Evolutionary conservation across 2,113 vertebrate species (phyloP).

Genomic region (Phodopus roborovskii): DNA sequence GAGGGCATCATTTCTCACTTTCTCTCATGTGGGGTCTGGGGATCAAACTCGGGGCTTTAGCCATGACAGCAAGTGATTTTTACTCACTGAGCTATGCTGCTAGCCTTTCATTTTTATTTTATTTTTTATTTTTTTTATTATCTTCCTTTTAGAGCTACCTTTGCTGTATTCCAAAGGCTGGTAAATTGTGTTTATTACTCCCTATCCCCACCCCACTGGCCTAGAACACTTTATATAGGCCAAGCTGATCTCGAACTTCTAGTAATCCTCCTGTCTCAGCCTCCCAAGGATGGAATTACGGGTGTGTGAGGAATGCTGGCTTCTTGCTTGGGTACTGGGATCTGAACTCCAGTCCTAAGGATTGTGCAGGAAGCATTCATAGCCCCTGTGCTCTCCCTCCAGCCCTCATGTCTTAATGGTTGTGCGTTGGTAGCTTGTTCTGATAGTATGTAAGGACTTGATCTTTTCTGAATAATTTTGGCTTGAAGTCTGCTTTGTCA

Average conservation of each 20-base stretch:
- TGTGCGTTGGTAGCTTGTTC: neutral
- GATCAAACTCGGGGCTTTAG: neutral
- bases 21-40: neutral
- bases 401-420: neutral
- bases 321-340: neutral
- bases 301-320: neutral
- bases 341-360: neutral
- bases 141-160: neutral
- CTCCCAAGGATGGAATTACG: too few relatives aligned
- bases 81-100: neutral
- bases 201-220: neutral
- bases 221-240: too few relatives aligned
- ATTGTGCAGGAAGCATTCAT: neutral
- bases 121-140: neutral
- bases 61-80: too few relatives aligned
- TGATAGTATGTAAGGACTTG: neutral
- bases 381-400: neutral
- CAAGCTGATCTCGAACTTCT: too few relatives aligned
- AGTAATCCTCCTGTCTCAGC: too few relatives aligned
- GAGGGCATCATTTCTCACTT: too few relatives aligned
- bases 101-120: neutral
- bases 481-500: neutral
- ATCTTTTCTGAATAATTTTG: neutral
- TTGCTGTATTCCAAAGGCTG: neutral
- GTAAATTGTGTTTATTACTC: neutral